Conservation (phyloP, 2,113 vertebrate genomes). For the Eidolon helvum region DNA sequence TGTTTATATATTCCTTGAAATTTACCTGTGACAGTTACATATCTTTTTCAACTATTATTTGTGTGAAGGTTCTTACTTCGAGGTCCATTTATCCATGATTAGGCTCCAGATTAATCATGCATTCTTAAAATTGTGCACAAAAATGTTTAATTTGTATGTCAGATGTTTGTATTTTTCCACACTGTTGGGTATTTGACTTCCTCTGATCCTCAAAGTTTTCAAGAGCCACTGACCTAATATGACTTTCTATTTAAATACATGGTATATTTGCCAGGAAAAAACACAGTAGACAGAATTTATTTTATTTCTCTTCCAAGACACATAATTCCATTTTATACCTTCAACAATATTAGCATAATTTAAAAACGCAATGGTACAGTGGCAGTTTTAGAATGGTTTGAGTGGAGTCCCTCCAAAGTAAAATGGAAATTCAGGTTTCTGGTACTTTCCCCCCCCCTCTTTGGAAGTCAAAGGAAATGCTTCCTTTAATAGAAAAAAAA, state of each 20-base stretch:
- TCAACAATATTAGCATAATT: not conserved
- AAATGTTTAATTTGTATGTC: not conserved
- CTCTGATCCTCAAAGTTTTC: not conserved
- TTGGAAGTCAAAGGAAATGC: not conserved
- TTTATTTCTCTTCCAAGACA: not conserved
- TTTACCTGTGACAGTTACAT: not conserved
- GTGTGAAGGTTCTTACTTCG: not conserved
- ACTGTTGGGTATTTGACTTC: not conserved
- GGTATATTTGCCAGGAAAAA: constrained; percentile 8
- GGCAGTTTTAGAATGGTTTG: not conserved
- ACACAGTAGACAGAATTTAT: constrained; percentile 11
- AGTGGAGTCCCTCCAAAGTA: not conserved
- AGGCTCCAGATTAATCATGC: not conserved
- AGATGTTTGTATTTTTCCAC: constrained; percentile 19
- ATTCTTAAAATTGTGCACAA: not conserved
- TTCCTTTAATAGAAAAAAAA: constrained; percentile 27
- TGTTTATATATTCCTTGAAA: not conserved
- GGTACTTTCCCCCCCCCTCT: not conserved
- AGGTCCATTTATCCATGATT: not conserved
- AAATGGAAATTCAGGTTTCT: constrained; percentile 24
- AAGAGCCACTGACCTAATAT: not conserved
- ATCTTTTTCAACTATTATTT: not conserved
- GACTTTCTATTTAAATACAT: not conserved
- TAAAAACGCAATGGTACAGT: not conserved
- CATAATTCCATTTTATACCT: constrained; percentile 18